These are phyloP conservation scores for Dinomys branickii DNA, from an alignment of 2,113 vertebrate genomes.

Conservation along the genomic window DNA sequence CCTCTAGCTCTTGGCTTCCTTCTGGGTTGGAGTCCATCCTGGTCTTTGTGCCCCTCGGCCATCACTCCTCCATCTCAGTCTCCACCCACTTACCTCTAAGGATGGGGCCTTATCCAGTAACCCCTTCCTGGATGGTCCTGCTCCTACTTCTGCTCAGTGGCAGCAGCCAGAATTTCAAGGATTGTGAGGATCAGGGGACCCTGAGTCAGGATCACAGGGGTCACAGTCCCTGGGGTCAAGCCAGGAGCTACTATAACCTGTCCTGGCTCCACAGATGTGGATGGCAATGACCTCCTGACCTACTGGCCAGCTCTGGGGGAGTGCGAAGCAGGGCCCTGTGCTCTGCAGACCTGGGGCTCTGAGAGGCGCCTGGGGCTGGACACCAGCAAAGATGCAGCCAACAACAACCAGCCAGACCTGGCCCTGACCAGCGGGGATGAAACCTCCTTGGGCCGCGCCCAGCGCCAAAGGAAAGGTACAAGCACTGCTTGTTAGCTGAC, in stretches of 20 bases:
- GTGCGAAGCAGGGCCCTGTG: constrained; percentile 91
- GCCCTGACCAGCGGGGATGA: constrained; percentile 97
- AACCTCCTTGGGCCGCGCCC: constrained; percentile 91
- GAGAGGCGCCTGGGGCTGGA: constrained; percentile 96
- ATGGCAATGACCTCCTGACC: constrained; percentile 97
- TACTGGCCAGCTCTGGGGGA: constrained; percentile 97
- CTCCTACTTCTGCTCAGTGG: background rate
- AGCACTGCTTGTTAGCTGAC: background rate
- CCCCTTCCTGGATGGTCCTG: background rate
- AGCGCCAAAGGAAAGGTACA: constrained; percentile 95
- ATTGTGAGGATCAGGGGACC: background rate
- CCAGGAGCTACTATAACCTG: constrained; percentile 1
- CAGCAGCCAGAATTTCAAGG: background rate
- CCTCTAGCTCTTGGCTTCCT: background rate
- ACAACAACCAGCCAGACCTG: constrained; percentile 95
- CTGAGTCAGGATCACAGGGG: background rate
- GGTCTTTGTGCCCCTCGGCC: background rate
- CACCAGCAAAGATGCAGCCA: constrained; percentile 94
- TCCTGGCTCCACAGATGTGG: constrained; percentile 89
- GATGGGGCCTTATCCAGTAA: background rate
- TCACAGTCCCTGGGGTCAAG: background rate
- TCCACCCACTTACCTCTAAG: background rate
- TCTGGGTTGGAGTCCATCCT: background rate
- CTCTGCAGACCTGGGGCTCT: constrained; percentile 97
- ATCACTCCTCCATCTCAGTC: background rate